Evolutionary conservation across 2,888 invertebrate species (phyloP), one percentile per base, ranked within the genome.

Genomic region (Chrysomela aeneicollis): DNA sequence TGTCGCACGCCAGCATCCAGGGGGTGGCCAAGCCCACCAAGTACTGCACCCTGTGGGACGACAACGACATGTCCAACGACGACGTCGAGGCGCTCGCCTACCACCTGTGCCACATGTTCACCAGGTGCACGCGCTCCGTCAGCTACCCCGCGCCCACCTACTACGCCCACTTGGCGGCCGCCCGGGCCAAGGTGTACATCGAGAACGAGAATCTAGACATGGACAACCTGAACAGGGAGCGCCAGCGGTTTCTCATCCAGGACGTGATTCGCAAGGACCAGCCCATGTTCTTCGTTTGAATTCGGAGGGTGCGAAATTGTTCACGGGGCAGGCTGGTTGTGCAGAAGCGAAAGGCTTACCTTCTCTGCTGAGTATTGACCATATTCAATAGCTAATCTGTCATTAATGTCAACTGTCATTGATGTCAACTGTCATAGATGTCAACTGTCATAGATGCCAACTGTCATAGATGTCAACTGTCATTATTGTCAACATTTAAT

Each of bases 61-160:
- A 95, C 73, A 87, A 87, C 57, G 77, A 87, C 1, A 86, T 94
- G 71, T 83, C 85, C 0, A 88, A 91, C 70, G 90, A 94, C 78
- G 88, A 92, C 62, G 85, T 96, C 54, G 93, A 96, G 77, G 86
- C 88, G 71, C 79, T 95, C 66, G 90, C 94, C 0, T 95, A 90
- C 82, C 91, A 91, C 78, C 82, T 97, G 53, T 95, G 95, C 77
- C 94, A 95, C 79, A 83, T 94, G 84, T 96, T 93, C 83, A 87
- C 92, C 0, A 88, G 96, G 4, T 95, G 95, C 78, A 91, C 90
- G 69, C 85, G 95, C 74, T 84, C 93, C 42, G 94, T 94, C 0
- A 93, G 93, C 12, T 94, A 94, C 83, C 94, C 94, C 4, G 92
- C 94, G 1, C 94, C 94, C 0, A 94, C 94, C 0, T 94, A 94